Evolutionary conservation across 1,140 invertebrate species (phyloP).

Genomic region (Panagrolaimus sp.): DNA sequence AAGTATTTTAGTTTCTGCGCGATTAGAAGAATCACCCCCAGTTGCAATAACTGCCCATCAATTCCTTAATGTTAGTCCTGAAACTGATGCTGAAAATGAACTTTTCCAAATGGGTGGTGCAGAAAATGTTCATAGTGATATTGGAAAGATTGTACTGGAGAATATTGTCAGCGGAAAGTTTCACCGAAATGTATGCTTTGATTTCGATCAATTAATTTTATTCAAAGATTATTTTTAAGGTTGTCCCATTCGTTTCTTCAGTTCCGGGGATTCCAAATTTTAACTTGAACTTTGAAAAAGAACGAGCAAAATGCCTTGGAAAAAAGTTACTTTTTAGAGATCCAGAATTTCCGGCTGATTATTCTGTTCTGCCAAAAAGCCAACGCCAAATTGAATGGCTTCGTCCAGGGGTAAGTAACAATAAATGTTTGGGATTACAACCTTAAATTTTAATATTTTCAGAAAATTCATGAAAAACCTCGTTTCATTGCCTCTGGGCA

Average conservation of each 20-base stretch:
- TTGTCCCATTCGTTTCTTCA: conserved; percentile 67
- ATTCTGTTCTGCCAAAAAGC: conserved; percentile 65
- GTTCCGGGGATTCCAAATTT: conserved; percentile 91
- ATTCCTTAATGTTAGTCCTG: conserved; percentile 29
- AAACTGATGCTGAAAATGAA: conserved; percentile 51
- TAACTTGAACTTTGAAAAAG: conserved; percentile 63
- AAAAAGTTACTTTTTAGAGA: conserved; percentile 69
- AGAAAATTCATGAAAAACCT: conserved; percentile 84
- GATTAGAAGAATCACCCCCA: neutral
- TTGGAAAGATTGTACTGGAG: conserved; percentile 51
- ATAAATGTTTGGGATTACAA: no score
- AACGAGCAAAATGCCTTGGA: conserved; percentile 55
- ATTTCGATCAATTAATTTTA: conserved; percentile 15
- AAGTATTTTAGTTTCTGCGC: neutral
- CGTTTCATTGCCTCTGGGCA: conserved; percentile 86
- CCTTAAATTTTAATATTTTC: conserved; percentile 36
- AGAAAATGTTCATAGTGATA: conserved; percentile 44
- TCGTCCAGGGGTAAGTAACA: conserved; percentile 61
- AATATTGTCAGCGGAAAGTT: conserved; percentile 54
- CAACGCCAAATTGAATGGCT: conserved; percentile 62
- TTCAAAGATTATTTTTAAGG: conserved; percentile 14
- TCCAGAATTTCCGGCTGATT: conserved; percentile 67
- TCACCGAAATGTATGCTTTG: conserved; percentile 37
- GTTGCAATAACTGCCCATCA: neutral
- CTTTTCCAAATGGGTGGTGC: conserved; percentile 50